Percentiles rank a stretch among this genome's conserved stretches.
phyloP scores from a whole-genome alignment of 2,888 invertebrate species.

The Tethea ocularis region DNA sequence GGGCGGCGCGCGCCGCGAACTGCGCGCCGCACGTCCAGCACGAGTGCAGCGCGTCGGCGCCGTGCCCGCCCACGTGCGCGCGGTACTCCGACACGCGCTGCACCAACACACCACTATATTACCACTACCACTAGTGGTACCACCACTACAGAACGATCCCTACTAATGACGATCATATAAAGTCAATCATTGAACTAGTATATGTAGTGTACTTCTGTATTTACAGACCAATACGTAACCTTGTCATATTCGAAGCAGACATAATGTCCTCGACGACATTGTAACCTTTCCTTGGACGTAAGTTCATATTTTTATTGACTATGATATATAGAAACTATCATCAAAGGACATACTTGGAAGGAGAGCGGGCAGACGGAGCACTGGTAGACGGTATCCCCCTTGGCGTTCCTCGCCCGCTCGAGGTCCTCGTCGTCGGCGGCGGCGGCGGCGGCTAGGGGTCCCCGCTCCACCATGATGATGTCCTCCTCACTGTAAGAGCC shows the following conservation, averaged over 20 bases:
- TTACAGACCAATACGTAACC: too few species aligned
- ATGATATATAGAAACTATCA: too few species aligned
- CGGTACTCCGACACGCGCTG: conserved; percentile 61
- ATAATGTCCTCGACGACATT: too few species aligned
- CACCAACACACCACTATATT: background rate
- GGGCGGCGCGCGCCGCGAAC: conserved; percentile 46
- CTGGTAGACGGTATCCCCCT: conserved; percentile 70
- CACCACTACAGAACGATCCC: too few species aligned
- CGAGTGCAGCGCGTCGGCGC: conserved; percentile 54
- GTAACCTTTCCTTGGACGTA: too few species aligned
- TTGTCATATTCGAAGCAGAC: too few species aligned
- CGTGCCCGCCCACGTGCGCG: conserved; percentile 41
- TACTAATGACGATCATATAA: too few species aligned
- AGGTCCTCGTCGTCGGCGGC: conserved; percentile 63
- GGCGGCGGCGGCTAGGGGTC: conserved; percentile 62
- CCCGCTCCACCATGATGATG: conserved; percentile 75
- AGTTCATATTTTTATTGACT: too few species aligned
- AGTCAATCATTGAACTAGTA: too few species aligned
- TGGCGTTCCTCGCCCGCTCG: conserved; percentile 58
- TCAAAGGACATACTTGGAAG: conserved; percentile 59
- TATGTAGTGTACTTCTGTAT: too few species aligned
- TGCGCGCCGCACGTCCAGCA: conserved; percentile 78
- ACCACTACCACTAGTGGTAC: background rate
- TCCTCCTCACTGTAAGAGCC: conserved; percentile 73
- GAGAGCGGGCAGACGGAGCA: conserved; percentile 72